Evolutionary conservation across 2,797 vertebrate genomes (phyloP).

Genomic region (Sparidentex hasta): DNA sequence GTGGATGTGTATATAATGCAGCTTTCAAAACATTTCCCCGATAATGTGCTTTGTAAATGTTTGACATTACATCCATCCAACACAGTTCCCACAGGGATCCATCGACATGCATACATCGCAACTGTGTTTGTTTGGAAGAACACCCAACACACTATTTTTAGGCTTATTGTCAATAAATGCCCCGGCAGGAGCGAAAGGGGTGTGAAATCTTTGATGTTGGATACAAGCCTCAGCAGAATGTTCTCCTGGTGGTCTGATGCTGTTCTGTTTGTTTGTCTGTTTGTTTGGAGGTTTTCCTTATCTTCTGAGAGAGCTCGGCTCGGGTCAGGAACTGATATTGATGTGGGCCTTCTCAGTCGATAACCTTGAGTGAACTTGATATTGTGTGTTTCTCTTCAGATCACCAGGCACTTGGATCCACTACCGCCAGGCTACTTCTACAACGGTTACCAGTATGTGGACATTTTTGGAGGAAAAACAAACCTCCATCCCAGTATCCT

Average conservation of each 20-base stretch:
- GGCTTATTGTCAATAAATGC: slow-evolving; percentile 3
- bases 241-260: neutral
- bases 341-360: neutral
- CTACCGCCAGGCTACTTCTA: slow-evolving; percentile 95
- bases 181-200: neutral
- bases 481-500: slow-evolving; percentile 97
- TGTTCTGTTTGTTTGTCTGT: neutral
- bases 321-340: neutral
- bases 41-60: neutral
- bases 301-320: neutral
- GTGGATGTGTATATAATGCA: neutral
- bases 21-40: neutral
- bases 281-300: neutral
- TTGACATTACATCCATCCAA: neutral
- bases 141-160: neutral
- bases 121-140: neutral
- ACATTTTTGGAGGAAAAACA: slow-evolving; percentile 95
- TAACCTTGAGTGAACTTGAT: slow-evolving; percentile 8
- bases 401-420: slow-evolving; percentile 91
- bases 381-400: slow-evolving; percentile 76
- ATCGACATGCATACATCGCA: neutral
- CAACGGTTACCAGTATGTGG: slow-evolving; percentile 93
- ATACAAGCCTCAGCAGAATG: neutral
- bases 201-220: neutral
- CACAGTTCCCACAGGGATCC: neutral